Evolutionary conservation across 2,888 invertebrate genomes (phyloP), one percentile per base, ranked within the genome.

Genomic region (Drosophila anomelani): DNA sequence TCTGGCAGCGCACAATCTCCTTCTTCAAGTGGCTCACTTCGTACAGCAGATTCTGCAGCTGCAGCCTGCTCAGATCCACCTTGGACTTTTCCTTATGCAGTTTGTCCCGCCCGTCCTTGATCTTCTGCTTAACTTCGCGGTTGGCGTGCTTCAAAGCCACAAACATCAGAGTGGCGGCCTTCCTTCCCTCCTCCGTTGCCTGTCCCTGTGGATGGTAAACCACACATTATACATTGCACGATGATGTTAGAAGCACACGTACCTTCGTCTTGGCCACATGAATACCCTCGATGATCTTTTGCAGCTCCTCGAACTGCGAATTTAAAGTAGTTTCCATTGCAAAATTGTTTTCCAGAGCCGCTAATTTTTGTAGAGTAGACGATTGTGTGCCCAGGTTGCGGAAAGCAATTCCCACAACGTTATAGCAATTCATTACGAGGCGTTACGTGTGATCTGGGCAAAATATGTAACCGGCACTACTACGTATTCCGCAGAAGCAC

Each of bases 21-120:
- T 97, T 97, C 81, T 97, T 96, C 23, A 99, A 93, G 93, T 99
- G 98, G 90, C 97, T 96, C 10, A 97, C 96, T 94, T 99, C 99
- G 92, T 99, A 99, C 7, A 98, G 93, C 57, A 99, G 94, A 93
- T 99, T 99, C 93, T 99, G 98, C 61, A 98, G 93, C 82, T 97
- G 96, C 57, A 99, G 93, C 90, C 98, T 96, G 80, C 97, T 96
- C 61, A 96, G 96, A 90, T 99, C 98, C 0, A 98, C 97, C 80
- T 96, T 95, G 85, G 96, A 96, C 91, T 98, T 98, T 77, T 97
- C 97, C 83, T 95, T 95, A 81, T 95, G 95, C 7, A 98, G 93
- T 15, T 95, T 94, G 92, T 98, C 98, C 57, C 97, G 94, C 0
- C 96, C 96, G 72, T 95, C 94, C 85, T 97, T 96, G 41, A 97